Conservation (phyloP, 2,113 vertebrate species). For the Mus spicilegus region DNA sequence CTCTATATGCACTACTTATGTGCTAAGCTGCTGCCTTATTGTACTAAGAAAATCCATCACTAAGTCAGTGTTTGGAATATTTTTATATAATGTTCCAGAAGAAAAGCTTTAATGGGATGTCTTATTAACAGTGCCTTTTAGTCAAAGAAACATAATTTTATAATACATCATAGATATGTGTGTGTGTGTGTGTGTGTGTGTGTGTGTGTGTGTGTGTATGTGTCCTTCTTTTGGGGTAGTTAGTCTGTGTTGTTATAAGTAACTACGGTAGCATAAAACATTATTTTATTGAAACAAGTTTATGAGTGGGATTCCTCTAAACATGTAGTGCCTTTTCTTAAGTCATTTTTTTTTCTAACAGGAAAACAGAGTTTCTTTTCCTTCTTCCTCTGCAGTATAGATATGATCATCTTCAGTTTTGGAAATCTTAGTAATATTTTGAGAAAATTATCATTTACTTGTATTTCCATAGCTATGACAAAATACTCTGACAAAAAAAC, state of each 20-base stretch:
- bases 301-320: not conserved
- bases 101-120: not conserved
- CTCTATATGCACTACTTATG: not conserved
- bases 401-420: not conserved
- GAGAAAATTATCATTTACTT: not conserved
- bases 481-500: not conserved
- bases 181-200: too few relatives aligned
- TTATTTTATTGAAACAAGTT: not conserved
- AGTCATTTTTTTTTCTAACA: not conserved
- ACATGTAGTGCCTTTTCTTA: not conserved
- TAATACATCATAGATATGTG: not conserved
- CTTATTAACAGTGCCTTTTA: conserved; percentile 17
- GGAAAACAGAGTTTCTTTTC: not conserved
- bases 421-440: not conserved
- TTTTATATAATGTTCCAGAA: not conserved
- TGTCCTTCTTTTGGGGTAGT: not conserved
- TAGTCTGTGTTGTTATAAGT: not conserved
- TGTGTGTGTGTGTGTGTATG: too few relatives aligned
- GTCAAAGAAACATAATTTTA: not conserved
- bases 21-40: not conserved
- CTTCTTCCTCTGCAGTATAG: not conserved
- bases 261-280: not conserved
- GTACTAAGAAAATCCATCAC: not conserved
- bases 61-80: not conserved
- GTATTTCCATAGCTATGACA: not conserved